Evolutionary conservation across 1,140 invertebrate genomes (phyloP), one percentile per base, ranked within the genome.

Genomic region (Drosophila novamexicana): DNA sequence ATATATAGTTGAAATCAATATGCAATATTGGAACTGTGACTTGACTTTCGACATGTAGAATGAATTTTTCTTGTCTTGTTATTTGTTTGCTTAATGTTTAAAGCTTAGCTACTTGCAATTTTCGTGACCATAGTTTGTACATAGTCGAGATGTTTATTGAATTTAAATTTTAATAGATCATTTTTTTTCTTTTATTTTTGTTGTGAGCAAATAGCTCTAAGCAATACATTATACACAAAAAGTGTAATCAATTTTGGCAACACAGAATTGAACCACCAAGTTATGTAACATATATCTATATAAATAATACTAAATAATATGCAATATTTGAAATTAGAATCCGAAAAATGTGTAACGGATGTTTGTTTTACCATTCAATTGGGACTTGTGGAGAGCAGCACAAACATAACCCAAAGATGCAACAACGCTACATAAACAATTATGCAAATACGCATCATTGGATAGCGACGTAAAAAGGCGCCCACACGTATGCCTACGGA

Each of bases 391-490:
- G 90, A 90, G 5, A 92, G 75, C 34, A 92, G 66, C 52, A 92
- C 91, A 54, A 92, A 91, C 82, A 92, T 82, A 34, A 92, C 91
- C 91, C 91, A 92, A 2, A 92, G 50, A 63, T 92, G 91, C 7
- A 92, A 62, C 10, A 92, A 57, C 0, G 77, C 90, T 10, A 92
- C 88, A 54, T 97, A 97, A 68, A 95, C 93, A 59, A 97, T 94
- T 9, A 97, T 94, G 92, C 97, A 95, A 57, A 97, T 95, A 75
- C 97, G 94, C 40, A 96, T 96, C 62, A 97, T 93, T 6, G 97
- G 97, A 94, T 97, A 97, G 69, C 96, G 93, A 65, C 96, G 93
- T 36, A 97, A 92, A 93, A 97, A 97, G 12, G 96, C 94, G 14
- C 97, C 97, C 18, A 96, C 94, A 62, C 96, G 93, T 52, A 97